phyloP scores from a whole-genome alignment of 1,140 invertebrate genomes.

The Tenebrio molitor region DNA sequence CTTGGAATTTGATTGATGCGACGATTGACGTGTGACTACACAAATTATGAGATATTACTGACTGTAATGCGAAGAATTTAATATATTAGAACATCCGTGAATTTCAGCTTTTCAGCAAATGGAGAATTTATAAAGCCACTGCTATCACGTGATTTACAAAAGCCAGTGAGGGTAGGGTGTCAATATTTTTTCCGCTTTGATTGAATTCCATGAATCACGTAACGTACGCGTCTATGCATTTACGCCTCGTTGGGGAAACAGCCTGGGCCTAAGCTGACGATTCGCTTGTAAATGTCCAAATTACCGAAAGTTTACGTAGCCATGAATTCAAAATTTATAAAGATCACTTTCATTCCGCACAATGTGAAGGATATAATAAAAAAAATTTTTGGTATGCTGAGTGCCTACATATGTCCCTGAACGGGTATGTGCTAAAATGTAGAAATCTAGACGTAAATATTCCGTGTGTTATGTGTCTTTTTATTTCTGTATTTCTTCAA shows the following conservation, averaged over 20 bases:
- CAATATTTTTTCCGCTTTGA: slow-evolving; percentile 33
- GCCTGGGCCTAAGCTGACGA: slow-evolving; percentile 9
- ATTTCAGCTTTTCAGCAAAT: slow-evolving; percentile 20
- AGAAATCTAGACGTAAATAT: too few relatives aligned
- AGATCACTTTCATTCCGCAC: slow-evolving; percentile 1
- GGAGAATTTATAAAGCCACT: slow-evolving; percentile 8
- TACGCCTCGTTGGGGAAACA: slow-evolving; percentile 22
- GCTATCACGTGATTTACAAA: slow-evolving; percentile 24
- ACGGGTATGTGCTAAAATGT: too few relatives aligned
- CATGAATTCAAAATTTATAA: slow-evolving; percentile 32
- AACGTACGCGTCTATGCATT: slow-evolving; percentile 29
- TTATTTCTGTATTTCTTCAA: too few relatives aligned
- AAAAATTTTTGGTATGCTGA: too few relatives aligned
- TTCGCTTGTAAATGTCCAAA: slow-evolving; percentile 25
- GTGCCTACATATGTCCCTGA: too few relatives aligned
- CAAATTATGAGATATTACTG: too few relatives aligned
- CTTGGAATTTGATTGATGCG: too few relatives aligned
- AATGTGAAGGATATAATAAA: not conserved
- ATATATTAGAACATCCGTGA: not conserved
- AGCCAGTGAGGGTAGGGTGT: slow-evolving; percentile 18
- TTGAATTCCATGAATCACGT: slow-evolving; percentile 36
- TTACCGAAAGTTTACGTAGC: slow-evolving; percentile 28
- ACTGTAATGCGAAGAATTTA: too few relatives aligned
- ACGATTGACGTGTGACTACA: too few relatives aligned
- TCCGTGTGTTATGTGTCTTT: too few relatives aligned